Evolutionary conservation across 2,888 invertebrate genomes (phyloP), one percentile per base, ranked within the genome.

Genomic region (Metalampra italica): DNA sequence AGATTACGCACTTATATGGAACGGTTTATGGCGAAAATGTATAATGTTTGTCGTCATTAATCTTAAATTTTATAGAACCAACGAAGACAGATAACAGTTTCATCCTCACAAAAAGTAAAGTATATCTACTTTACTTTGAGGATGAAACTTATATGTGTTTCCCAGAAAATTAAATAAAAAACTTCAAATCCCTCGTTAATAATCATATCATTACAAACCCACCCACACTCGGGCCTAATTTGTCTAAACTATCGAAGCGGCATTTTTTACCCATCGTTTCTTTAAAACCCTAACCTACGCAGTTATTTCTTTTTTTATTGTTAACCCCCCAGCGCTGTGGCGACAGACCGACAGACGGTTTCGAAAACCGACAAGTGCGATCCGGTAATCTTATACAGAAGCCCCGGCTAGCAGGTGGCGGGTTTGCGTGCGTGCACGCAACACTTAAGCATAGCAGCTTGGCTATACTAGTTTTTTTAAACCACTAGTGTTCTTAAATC

Each of bases 291-390:
- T n/a, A 36, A 36, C 36, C 9, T n/a, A n/a, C n/a, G n/a, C 36
- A n/a, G 36, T 29, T 39, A 38, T 30, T 44, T 30, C 30, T 11
- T 29, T 34, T 44, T 15, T 43, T 44, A 14, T n/a, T 36, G 5
- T 9, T 30, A 15, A 43, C 29, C 38, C 45, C n/a, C 37, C 32
- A n/a, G 38, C 29, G 44, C 44, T 30, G 36, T n/a, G 39, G 42
- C 30, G 30, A 42, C 42, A 42, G 32, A 30, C 36, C 43, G 46
- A 49, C 54, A 54, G 49, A 40, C 47, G 49, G 47, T 43, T 43
- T 34, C 22, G 46, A 47, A 47, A 38, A 47, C 54, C 41, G 47
- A 43, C 45, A 52, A 54, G 54, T 50, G 52, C 47, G 38, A 46
- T 32, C 37, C 37, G 15, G 48, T 52, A 49, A 47, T 49, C 38